These are phyloP conservation scores for Drosophila bunnanda DNA, from an alignment of 2,888 invertebrate species.

Conservation along the genomic window DNA sequence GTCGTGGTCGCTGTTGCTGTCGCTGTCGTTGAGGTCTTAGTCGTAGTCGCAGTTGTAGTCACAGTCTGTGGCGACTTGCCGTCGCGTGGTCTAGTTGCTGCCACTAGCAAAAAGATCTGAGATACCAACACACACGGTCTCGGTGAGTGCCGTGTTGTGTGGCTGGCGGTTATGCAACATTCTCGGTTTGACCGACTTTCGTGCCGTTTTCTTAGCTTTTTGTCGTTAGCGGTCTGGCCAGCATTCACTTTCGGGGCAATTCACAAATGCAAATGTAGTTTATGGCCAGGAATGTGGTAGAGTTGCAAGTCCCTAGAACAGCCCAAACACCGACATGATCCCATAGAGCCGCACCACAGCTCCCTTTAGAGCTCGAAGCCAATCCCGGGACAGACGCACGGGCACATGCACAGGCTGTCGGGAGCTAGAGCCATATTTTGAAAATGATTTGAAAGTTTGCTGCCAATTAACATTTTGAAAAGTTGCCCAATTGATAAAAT, in stretches of 20 bases:
- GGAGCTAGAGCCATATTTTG: conserved; percentile 23
- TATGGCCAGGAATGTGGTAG: conserved; percentile 28
- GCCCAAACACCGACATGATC: background rate
- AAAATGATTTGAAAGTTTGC: conserved; percentile 57
- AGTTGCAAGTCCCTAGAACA: conserved; percentile 23
- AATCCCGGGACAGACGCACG: background rate
- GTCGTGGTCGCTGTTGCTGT: conserved; percentile 47
- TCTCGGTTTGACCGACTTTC: conserved; percentile 79
- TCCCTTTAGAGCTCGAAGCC: background rate
- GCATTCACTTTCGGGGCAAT: conserved; percentile 61
- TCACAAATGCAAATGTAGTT: conserved; percentile 34
- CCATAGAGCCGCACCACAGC: background rate
- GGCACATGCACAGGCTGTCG: background rate
- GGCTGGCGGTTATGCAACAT: conserved; percentile 68
- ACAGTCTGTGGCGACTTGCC: conserved; percentile 41
- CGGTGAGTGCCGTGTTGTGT: conserved; percentile 63
- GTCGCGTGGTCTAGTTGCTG: conserved; percentile 74
- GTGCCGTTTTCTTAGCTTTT: conserved; percentile 55
- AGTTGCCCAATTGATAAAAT: conserved; percentile 55
- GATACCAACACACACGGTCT: conserved; percentile 60
- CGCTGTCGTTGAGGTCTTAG: conserved; percentile 22
- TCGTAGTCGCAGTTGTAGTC: conserved; percentile 10
- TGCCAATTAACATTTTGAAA: conserved; percentile 66
- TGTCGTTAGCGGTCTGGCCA: conserved; percentile 58
- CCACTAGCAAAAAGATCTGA: conserved; percentile 69